phyloP scores from a whole-genome alignment of 2,797 vertebrate genomes.

The Pseudocheirus occidentalis region DNA sequence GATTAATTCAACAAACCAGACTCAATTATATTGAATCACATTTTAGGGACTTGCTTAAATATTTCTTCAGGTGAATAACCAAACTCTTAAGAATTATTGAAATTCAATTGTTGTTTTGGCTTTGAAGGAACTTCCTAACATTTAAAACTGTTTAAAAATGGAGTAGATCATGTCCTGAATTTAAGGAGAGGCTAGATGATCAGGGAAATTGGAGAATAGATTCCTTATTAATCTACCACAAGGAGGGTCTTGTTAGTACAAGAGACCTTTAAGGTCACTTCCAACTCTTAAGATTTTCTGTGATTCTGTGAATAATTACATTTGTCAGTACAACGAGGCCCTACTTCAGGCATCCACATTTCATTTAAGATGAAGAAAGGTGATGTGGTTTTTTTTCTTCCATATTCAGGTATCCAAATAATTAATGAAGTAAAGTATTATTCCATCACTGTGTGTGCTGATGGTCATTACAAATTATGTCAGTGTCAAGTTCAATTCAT shows the following conservation, averaged over 20 bases:
- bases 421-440: not conserved
- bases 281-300: not conserved
- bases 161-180: not conserved
- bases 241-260: not conserved
- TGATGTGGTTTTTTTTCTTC: not conserved
- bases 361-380: not conserved
- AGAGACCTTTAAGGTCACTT: not conserved
- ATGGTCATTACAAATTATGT: not conserved
- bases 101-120: not conserved
- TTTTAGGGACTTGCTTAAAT: not conserved
- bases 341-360: not conserved
- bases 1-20: not conserved
- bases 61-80: not conserved
- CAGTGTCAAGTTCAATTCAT: not conserved
- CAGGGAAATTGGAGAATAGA: not conserved
- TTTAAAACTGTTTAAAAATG: not conserved
- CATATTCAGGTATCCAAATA: not conserved
- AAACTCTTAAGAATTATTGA: not conserved
- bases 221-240: not conserved
- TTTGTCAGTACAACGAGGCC: not conserved
- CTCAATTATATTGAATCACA: not conserved
- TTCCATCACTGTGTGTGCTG: not conserved
- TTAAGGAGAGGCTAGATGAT: not conserved
- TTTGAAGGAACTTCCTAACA: not conserved
- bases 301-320: not conserved